phyloP scores from a whole-genome alignment of 2,888 invertebrate genomes.

The Caenorhabditis sp. region DNA sequence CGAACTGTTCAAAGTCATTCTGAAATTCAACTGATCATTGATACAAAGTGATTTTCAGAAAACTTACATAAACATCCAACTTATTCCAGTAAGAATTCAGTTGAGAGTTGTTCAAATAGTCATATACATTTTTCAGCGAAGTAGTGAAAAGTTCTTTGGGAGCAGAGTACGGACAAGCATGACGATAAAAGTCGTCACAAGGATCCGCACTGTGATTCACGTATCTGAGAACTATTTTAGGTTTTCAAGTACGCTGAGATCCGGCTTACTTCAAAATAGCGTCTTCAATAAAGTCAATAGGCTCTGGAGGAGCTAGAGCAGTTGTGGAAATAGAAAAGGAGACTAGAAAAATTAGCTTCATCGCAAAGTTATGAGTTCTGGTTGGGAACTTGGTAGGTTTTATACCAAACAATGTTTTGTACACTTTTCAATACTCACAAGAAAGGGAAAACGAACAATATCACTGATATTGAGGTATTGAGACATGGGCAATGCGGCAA shows the following conservation, averaged over 20 bases:
- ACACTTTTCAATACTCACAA: no score
- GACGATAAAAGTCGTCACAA: constrained; percentile 8
- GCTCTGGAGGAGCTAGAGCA: background rate
- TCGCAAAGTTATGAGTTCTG: no score
- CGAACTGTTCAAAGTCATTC: background rate
- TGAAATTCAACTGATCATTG: no score
- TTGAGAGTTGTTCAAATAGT: background rate
- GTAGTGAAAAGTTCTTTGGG: background rate
- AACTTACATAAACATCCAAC: background rate
- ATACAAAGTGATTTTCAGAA: no score
- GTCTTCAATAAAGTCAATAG: constrained; percentile 9
- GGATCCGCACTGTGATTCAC: background rate
- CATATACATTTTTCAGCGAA: background rate
- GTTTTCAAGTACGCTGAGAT: background rate
- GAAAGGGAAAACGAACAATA: no score
- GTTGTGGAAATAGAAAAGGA: background rate
- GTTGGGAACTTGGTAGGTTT: no score
- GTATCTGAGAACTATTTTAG: background rate
- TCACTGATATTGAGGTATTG: no score
- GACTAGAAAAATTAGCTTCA: background rate
- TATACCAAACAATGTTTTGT: no score
- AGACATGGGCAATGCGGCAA: no score
- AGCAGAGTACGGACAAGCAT: constrained; percentile 2
- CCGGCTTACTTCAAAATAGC: constrained; percentile 2
- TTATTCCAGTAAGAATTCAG: background rate